phyloP scores from a whole-genome alignment of 2,888 invertebrate genomes.

The Nephrotoma appendiculata region DNA sequence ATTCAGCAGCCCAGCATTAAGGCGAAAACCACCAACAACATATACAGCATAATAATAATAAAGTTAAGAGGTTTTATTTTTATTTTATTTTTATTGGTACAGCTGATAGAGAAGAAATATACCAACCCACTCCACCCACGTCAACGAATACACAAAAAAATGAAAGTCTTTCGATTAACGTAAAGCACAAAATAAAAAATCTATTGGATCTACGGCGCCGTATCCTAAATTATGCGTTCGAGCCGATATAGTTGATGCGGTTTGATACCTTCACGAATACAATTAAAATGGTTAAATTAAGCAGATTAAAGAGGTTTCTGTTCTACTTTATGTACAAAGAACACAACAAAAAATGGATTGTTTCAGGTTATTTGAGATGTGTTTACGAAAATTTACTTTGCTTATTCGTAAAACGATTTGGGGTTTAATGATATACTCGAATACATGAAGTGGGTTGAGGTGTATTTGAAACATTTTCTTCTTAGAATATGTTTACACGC shows the following conservation, averaged over 20 bases:
- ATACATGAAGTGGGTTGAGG: too few species aligned
- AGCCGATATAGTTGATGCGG: neutral
- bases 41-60: neutral
- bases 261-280: neutral
- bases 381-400: too few species aligned
- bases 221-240: neutral
- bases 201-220: neutral
- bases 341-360: neutral
- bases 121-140: neutral
- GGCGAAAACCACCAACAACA: neutral
- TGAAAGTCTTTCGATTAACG: neutral
- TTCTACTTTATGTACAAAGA: neutral
- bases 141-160: neutral
- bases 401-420: too few species aligned
- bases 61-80: neutral
- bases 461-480: too few species aligned
- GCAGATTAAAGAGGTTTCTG: neutral
- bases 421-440: too few species aligned
- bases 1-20: neutral
- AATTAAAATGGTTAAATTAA: neutral
- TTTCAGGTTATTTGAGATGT: too few species aligned
- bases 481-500: too few species aligned
- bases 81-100: neutral
- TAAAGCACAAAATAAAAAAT: neutral
- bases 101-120: neutral